A percentile compares a stretch with the other conserved stretches of the same genome.
Evolutionary conservation across 2,888 invertebrate genomes (phyloP).

Genomic region (Melanostoma scalare): DNA sequence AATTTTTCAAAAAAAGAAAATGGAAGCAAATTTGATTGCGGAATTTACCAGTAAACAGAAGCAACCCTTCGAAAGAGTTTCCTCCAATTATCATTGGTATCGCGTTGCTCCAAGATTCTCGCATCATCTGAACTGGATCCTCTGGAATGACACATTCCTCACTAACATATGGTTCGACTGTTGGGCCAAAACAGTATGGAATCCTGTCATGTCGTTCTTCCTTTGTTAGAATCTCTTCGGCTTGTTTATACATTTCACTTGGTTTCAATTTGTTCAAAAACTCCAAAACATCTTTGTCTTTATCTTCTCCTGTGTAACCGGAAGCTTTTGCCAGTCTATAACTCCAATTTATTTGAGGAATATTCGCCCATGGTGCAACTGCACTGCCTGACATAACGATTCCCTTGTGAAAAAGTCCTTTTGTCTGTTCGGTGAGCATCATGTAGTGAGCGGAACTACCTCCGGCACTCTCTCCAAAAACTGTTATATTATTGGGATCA

Average conservation of each 20-base stretch:
- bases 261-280: conserved; percentile 80
- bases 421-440: conserved; percentile 82
- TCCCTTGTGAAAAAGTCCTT: conserved; percentile 80
- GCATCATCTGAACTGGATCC: conserved; percentile 80
- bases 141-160: conserved; percentile 79
- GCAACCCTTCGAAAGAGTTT: conserved; percentile 80
- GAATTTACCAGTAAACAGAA: conserved; percentile 77
- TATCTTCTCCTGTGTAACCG: conserved; percentile 79
- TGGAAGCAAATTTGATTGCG: too few relatives aligned
- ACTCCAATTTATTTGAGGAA: conserved; percentile 78
- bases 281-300: conserved; percentile 79
- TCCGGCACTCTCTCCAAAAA: conserved; percentile 84
- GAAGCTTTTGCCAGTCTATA: conserved; percentile 79
- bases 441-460: conserved; percentile 82
- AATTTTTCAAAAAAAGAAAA: neutral
- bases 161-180: conserved; percentile 79
- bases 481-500: conserved; percentile 83
- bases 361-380: conserved; percentile 79
- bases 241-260: conserved; percentile 78
- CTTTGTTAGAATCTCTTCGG: conserved; percentile 79
- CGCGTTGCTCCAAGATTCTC: conserved; percentile 79
- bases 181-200: conserved; percentile 79
- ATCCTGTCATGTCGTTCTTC: conserved; percentile 79
- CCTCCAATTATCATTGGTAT: conserved; percentile 81
- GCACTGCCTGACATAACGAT: conserved; percentile 80